Evolutionary conservation across 1,140 invertebrate genomes (phyloP).

Genomic region (Drosophila ohnishii): DNA sequence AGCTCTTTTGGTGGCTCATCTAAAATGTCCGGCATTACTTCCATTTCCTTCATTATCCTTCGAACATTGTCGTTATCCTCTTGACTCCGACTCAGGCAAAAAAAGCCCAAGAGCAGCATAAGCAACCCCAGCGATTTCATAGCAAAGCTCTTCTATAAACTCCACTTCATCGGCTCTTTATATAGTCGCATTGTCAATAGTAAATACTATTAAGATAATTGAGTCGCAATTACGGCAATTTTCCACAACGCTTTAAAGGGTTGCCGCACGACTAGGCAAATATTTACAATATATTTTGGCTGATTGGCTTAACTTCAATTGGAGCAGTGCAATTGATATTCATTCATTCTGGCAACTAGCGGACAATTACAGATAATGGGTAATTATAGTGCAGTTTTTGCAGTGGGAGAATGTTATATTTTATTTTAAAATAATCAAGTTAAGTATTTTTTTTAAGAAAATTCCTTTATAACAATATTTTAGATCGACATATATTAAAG

Average conservation of each 20-base stretch:
- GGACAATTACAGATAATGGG: constrained; percentile 15
- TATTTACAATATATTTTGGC: constrained; percentile 33
- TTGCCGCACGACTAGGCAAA: constrained; percentile 6
- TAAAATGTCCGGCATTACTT: constrained; percentile 87
- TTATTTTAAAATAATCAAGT: background rate
- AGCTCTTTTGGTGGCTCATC: constrained; percentile 85
- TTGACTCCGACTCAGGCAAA: constrained; percentile 19
- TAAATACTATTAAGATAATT: constrained; percentile 39
- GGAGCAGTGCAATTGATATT: constrained; percentile 22
- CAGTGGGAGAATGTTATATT: background rate
- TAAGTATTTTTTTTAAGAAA: background rate
- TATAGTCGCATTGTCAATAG: constrained; percentile 28
- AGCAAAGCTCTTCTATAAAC: constrained; percentile 11
- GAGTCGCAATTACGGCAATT: constrained; percentile 27
- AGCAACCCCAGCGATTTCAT: constrained; percentile 42
- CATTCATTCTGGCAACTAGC: constrained; percentile 15
- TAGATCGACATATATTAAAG: too few species aligned
- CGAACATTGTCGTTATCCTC: constrained; percentile 51
- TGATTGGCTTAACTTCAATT: constrained; percentile 18
- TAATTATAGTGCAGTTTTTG: constrained; percentile 6
- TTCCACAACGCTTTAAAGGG: constrained; percentile 6
- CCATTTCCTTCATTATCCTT: constrained; percentile 73
- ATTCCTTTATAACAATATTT: background rate
- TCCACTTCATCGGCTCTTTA: constrained; percentile 3
- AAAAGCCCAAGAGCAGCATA: constrained; percentile 18